phyloP scores from a whole-genome alignment of 2,888 invertebrate genomes.

The Archaeoteleia sp. region DNA sequence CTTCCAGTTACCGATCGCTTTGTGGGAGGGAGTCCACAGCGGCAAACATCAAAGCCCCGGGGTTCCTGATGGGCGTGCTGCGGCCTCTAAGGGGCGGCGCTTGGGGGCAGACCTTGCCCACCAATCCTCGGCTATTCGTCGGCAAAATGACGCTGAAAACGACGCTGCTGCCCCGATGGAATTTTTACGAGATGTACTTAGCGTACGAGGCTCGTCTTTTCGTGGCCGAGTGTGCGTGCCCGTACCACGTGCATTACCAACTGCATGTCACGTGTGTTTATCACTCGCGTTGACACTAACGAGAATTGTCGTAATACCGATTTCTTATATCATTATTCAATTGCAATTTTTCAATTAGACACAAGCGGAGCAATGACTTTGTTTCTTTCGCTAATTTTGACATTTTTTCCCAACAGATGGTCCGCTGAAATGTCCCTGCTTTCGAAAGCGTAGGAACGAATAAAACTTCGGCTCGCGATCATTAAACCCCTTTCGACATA shows the following conservation, averaged over 20 bases:
- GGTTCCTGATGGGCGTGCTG: constrained; percentile 26
- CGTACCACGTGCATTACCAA: constrained; percentile 45
- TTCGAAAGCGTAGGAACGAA: constrained; percentile 9
- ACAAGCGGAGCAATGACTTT: neutral
- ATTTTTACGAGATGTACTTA: constrained; percentile 74
- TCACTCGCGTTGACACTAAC: constrained; percentile 48
- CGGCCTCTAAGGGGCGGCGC: constrained; percentile 14
- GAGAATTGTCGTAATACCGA: constrained; percentile 40
- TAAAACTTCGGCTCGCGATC: constrained; percentile 12
- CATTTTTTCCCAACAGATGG: constrained; percentile 11
- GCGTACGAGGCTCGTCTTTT: constrained; percentile 58
- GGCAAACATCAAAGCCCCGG: constrained; percentile 60
- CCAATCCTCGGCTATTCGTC: constrained; percentile 54
- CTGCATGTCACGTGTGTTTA: constrained; percentile 51
- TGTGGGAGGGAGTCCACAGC: constrained; percentile 57
- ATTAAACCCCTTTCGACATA: constrained; percentile 17
- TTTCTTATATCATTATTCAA: constrained; percentile 39
- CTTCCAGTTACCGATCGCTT: constrained; percentile 67
- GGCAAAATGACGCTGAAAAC: constrained; percentile 72
- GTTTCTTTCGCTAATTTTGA: neutral
- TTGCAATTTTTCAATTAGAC: constrained; percentile 36
- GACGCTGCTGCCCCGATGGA: constrained; percentile 68
- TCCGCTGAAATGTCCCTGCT: neutral
- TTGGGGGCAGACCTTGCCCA: constrained; percentile 26
- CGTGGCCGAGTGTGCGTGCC: constrained; percentile 40